Evolutionary conservation across 2,888 invertebrate genomes (phyloP), one percentile per base, ranked within the genome.

Genomic region (Pollenia amentaria): DNA sequence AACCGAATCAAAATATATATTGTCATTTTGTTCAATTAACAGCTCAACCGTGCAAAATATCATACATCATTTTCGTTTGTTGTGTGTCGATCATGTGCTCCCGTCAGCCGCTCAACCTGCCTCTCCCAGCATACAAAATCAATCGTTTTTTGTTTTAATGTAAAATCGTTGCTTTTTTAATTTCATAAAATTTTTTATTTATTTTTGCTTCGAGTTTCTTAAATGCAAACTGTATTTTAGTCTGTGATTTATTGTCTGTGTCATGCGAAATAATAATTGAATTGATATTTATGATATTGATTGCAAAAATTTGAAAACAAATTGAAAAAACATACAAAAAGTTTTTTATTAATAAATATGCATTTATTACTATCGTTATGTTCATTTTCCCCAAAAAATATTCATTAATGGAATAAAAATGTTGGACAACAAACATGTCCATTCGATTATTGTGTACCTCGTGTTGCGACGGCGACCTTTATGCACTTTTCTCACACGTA

Each of bases 1-100:
- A 72, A 64, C 11, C 60, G 12, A 70, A 81, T 81, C 40, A 53
- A 77, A 72, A 80, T 65, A 62, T 67, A 72, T 73, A 73, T 77
- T 82, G 72, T 69, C 46, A 77, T 65, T 57, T 84, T 67, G n/a
- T 60, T 77, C 65, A 85, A 85, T 80, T 69, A 81, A 73, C 46
- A 77, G 29, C 48, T 44, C 42, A 53, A 69, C 16, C 51, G 51
- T 44, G 60, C 21, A 16, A 60, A 44, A 44, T 44, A 64, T 2
- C 16, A n/a, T 18, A 18, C 16, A 14, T 16, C 53, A 29, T 40
- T 16, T 80, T 48, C 53, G 8, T 76, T 18, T 82, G 57, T 73
- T 69, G n/a, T 44, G 10, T 42, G 67, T 76, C 55, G 40, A 60
- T 75, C 53, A 62, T 48, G 14, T 48, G n/a, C 7, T 12, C 14